Base-by-base conservation (phyloP, 2,888 invertebrate genomes). In the Chrysolina oricalcia region DNA sequence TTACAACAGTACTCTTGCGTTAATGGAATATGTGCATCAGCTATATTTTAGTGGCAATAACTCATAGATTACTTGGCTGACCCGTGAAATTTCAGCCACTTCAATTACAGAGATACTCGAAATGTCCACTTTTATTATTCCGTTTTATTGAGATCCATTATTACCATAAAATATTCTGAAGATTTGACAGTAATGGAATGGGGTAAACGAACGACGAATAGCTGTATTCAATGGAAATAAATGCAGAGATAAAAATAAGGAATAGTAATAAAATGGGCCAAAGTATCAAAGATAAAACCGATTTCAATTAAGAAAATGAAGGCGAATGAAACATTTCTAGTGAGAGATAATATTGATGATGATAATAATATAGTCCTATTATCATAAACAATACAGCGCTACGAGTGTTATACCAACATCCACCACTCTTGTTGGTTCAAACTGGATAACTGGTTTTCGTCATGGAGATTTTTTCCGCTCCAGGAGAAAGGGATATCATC, bases 21-120 rank as follows among this genome's bases (percentile, higher is more conserved):
- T 53, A 21, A 53, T 53, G 53, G 19, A 50, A 11, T 23, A 21
- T 53, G 21, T 53, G 19, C 10, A 53, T 53, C 53, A 13, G 21
- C 53, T 21, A 53, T 53, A 53, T 21, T 23, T 53, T 53, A 53
- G 53, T 53, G 53, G 53, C 53, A 23, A 53, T 53, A 53, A 53
- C 53, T 15, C 13, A 10, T 13, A 23, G 21, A 53, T 21, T 23
- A 53, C 53, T 53, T 19, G 53, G 21, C 53, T 13, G 21, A 21
- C 19, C 53, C 19, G 53, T 53, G 21, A 53, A 53, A 53, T 53
- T 53, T 13, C 53, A 53, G 21, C 53, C 53, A 53, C 53, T 53
- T 21, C 53, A 53, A 53, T 53, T 21, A 53, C 21, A 19, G 53
- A 21, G 53, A 53, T 53, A 11, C 21, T 23, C 5, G 53, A 21